Evolutionary conservation across 2,888 invertebrate species (phyloP).

Genomic region (Achlya flavicornis): DNA sequence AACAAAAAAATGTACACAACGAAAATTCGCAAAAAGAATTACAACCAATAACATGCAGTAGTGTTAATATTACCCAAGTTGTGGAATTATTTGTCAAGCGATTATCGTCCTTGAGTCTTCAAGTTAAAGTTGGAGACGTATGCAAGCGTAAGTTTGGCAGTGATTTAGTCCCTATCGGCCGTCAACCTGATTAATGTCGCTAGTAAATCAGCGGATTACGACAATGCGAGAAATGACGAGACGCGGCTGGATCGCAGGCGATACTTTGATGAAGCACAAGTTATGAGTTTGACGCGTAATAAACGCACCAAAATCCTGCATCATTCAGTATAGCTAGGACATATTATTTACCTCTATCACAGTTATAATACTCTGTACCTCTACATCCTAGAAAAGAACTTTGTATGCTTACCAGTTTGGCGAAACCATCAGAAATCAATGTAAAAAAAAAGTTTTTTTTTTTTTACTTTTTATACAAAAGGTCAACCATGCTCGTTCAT

Average conservation of each 20-base stretch:
- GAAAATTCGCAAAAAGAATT: slow-evolving; percentile 81
- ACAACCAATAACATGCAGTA: slow-evolving; percentile 82
- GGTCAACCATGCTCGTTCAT: too few relatives aligned
- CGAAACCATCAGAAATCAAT: too few relatives aligned
- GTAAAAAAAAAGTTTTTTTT: too few relatives aligned
- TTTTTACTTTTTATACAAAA: too few relatives aligned
- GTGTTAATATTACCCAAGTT: slow-evolving; percentile 65
- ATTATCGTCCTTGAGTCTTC: slow-evolving; percentile 47
- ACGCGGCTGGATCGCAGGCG: slow-evolving; percentile 77
- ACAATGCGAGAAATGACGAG: slow-evolving; percentile 84
- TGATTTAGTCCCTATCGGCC: slow-evolving; percentile 83
- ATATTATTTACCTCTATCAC: too few relatives aligned
- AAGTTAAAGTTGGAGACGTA: slow-evolving; percentile 50
- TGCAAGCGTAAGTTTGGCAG: slow-evolving; percentile 63
- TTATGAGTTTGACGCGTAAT: slow-evolving; percentile 16
- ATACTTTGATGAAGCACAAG: slow-evolving; percentile 50
- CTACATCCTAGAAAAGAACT: too few relatives aligned
- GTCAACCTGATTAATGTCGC: slow-evolving; percentile 83
- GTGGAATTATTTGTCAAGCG: slow-evolving; percentile 23
- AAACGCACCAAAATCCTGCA: background rate
- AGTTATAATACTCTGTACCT: too few relatives aligned
- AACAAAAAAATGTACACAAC: slow-evolving; percentile 47
- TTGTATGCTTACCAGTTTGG: too few relatives aligned
- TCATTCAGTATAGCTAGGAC: too few relatives aligned
- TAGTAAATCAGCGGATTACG: slow-evolving; percentile 84